phyloP scores from a whole-genome alignment of 92 coral and sea anemone genomes.

The Pocillopora grandis region DNA sequence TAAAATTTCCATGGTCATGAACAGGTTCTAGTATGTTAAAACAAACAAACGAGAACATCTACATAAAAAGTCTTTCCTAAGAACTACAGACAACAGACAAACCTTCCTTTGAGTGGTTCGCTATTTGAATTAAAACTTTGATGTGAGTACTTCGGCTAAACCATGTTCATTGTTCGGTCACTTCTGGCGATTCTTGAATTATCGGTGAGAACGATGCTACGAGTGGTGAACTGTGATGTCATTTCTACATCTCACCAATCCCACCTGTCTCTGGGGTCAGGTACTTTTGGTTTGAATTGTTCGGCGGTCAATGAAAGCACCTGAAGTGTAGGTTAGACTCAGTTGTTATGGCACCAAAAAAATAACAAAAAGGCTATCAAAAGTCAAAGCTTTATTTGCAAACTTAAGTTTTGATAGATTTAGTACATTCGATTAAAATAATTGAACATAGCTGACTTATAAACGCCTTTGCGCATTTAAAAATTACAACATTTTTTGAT shows the following conservation, averaged over 20 bases:
- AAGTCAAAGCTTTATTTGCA: neutral
- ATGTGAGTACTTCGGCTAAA: neutral
- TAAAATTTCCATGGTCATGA: neutral
- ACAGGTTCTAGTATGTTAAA: neutral
- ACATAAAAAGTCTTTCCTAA: neutral
- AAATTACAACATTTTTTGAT: no score
- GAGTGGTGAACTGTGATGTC: conserved; percentile 44
- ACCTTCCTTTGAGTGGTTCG: conserved; percentile 20
- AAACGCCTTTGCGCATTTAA: neutral
- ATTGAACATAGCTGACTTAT: neutral
- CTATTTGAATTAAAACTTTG: conserved; percentile 2
- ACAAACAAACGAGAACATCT: neutral
- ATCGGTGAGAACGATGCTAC: conserved; percentile 10
- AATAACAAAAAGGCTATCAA: neutral
- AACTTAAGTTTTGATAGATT: neutral
- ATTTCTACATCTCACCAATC: conserved; percentile 14
- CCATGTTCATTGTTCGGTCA: conserved; percentile 13
- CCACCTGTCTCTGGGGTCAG: conserved; percentile 42
- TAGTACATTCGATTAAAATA: neutral
- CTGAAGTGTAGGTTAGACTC: neutral
- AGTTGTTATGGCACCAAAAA: neutral
- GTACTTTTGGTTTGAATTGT: conserved; percentile 26
- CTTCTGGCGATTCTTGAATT: conserved; percentile 19
- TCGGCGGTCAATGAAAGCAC: conserved; percentile 32
- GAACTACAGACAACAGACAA: neutral